Evolutionary conservation across 2,888 invertebrate species (phyloP), one percentile per base, ranked within the genome.

Genomic region (Mallateleia sp.): DNA sequence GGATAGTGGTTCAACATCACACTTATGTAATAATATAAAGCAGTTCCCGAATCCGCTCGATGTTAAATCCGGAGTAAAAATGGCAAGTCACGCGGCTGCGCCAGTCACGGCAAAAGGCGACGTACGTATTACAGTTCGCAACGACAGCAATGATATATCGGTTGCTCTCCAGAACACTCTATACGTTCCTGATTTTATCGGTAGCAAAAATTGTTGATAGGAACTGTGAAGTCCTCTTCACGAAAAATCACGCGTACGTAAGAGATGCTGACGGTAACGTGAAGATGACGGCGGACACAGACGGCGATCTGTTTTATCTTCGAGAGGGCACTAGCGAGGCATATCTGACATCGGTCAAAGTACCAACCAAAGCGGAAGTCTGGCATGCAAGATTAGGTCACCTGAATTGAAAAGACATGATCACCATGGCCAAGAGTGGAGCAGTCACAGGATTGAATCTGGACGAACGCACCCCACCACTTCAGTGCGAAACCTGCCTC

Each of bases 321-420:
- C 38, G 38, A 5, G 38, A 38, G 14, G 38, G 11, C 38, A 11
- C 11, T 6, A 38, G 14, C 11, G 8, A 38, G 38, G 14, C 38
- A 38, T 9, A 38, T 38, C 11, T 38, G 11, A 38, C 38, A 7
- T 6, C 5, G 5, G 38, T 38, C 2, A 2, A n/a, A 11, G 20
- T 24, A 22, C 15, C 4, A 11, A 42, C 34, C 14, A 25, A 18
- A 0, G 20, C 32, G 0, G 45, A 22, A 8, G 32, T 14, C 0
- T 86, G 88, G 84, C 80, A 88, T 22, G 32, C 60, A 2, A 28
- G 84, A 18, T 15, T 86, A 0, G 77, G 74, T 1, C 86, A 86
- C 11, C 15, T 86, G 4, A 80, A 88, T 15, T 9, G 38, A n/a
- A n/a, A n/a, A n/a, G n/a, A n/a, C n/a, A n/a, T n/a, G n/a, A n/a